phyloP scores from a whole-genome alignment of 2,797 vertebrate genomes.

The Erithacus rubecula region DNA sequence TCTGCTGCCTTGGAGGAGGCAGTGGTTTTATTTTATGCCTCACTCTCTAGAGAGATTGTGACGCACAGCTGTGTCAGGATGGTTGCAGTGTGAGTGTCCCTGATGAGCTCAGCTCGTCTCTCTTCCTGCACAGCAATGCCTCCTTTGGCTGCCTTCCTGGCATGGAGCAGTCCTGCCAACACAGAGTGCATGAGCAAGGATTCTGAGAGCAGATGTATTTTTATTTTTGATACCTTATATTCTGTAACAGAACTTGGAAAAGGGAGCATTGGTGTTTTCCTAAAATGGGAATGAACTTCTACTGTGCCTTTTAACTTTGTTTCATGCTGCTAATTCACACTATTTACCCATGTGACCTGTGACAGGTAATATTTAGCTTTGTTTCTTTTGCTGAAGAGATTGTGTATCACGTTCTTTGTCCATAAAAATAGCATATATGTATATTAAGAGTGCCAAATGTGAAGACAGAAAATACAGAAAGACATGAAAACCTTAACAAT shows the following conservation, averaged over 20 bases:
- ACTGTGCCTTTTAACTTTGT: neutral
- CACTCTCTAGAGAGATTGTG: neutral
- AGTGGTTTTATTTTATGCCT: slow-evolving; percentile 7
- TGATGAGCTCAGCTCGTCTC: neutral
- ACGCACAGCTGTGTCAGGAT: neutral
- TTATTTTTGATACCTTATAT: neutral
- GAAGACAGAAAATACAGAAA: neutral
- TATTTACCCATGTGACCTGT: neutral
- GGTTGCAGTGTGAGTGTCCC: neutral
- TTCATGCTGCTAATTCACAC: neutral
- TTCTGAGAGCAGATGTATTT: neutral
- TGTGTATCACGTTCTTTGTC: neutral
- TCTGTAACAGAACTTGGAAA: neutral
- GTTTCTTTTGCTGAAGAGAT: neutral
- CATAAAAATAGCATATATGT: neutral
- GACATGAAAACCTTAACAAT: neutral
- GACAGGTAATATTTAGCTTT: neutral
- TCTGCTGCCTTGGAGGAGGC: neutral
- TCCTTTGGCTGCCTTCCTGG: neutral
- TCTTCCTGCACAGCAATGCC: neutral
- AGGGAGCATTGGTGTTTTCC: neutral
- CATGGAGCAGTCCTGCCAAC: neutral
- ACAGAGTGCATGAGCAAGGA: neutral
- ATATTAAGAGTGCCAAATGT: neutral
- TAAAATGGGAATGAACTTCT: neutral